Conservation (phyloP, 1,140 invertebrate genomes). For the Scaptomyza montana region DNA sequence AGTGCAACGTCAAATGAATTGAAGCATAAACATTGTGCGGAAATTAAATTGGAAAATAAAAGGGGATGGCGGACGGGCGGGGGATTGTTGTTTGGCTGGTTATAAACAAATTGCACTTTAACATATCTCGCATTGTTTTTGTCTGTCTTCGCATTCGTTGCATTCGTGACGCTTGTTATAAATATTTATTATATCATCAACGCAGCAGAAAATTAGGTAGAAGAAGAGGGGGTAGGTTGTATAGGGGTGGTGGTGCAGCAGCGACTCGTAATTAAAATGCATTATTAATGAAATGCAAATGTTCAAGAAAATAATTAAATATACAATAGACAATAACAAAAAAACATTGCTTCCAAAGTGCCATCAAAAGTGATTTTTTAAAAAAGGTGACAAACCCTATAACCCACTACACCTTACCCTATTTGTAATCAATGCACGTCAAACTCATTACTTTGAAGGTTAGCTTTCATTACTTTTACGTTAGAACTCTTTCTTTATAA, state of each 20-base stretch:
- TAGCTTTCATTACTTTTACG: no score
- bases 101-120: constrained; percentile 53
- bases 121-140: constrained; percentile 35
- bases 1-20: constrained; percentile 28
- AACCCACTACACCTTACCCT: background rate
- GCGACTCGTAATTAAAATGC: constrained; percentile 41
- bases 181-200: constrained; percentile 53
- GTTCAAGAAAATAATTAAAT: constrained; percentile 43
- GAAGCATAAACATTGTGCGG: constrained; percentile 51
- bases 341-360: background rate
- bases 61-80: background rate
- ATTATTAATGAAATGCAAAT: constrained; percentile 55
- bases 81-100: background rate
- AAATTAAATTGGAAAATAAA: constrained; percentile 37
- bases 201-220: constrained; percentile 6
- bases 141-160: constrained; percentile 42
- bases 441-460: no score
- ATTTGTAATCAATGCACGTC: background rate
- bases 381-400: constrained; percentile 1
- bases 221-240: background rate
- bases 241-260: background rate
- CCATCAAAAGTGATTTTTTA: background rate
- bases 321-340: constrained; percentile 35
- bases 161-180: constrained; percentile 47
- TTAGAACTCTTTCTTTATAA: no score